A percentile compares a stretch with the other conserved stretches of the same genome.
Conservation (phyloP, 2,888 invertebrate species). For the Orgyia antiqua region DNA sequence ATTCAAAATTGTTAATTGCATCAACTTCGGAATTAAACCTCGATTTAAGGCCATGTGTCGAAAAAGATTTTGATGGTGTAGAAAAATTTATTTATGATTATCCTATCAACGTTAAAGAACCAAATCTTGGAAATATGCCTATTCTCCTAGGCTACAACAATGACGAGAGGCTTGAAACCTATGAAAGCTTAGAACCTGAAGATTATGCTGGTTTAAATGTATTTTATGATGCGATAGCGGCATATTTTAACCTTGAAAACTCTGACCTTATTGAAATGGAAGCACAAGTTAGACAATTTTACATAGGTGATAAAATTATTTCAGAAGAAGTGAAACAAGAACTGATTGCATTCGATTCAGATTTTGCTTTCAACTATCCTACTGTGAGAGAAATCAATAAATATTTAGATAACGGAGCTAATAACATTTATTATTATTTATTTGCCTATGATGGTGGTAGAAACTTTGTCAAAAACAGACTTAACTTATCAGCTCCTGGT, state of each 20-base stretch:
- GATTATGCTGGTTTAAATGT: conserved; percentile 14
- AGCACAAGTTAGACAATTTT: conserved; percentile 37
- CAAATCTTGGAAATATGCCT: conserved; percentile 23
- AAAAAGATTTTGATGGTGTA: conserved; percentile 29
- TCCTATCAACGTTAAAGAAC: conserved; percentile 25
- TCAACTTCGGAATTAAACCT: conserved; percentile 25
- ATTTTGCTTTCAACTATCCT: conserved; percentile 34
- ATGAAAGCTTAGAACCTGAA: conserved; percentile 14
- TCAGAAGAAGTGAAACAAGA: conserved; percentile 23
- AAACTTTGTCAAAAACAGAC: conserved; percentile 33
- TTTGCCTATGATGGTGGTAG: conserved; percentile 45
- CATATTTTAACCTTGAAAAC: conserved; percentile 27
- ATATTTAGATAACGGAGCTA: conserved; percentile 32
- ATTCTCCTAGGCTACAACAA: conserved; percentile 35
- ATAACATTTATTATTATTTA: conserved; percentile 38
- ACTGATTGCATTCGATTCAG: conserved; percentile 37
- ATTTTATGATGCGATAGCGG: conserved; percentile 17
- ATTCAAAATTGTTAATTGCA: conserved; percentile 34
- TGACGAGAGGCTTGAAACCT: conserved; percentile 23
- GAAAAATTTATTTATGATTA: conserved; percentile 33
- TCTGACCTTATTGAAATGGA: conserved; percentile 25
- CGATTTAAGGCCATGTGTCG: conserved; percentile 35
- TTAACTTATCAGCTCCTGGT: conserved; percentile 30
- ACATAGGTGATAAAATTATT: conserved; percentile 37
- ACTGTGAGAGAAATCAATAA: conserved; percentile 30